phyloP scores from a whole-genome alignment of 23 tunicate genomes.

The Halocynthia roretzi region DNA sequence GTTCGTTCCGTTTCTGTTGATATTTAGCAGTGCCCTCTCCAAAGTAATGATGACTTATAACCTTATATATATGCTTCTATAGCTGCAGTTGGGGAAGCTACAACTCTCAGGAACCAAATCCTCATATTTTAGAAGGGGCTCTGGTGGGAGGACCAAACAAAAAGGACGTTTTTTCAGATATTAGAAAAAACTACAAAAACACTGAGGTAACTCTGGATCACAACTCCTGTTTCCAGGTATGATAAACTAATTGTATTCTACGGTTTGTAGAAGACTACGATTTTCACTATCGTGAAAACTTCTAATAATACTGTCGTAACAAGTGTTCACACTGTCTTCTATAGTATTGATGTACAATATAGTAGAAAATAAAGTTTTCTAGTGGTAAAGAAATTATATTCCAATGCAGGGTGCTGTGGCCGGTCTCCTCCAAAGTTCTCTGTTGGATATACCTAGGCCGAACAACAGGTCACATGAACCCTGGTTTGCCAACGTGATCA shows the following conservation, averaged over 20 bases:
- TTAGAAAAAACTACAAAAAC: conserved; percentile 40
- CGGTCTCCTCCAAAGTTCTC: conserved; percentile 18
- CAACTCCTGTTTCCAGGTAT: conserved; percentile 90
- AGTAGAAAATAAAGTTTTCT: too few relatives aligned
- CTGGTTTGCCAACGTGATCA: conserved; percentile 1
- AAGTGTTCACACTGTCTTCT: too few relatives aligned
- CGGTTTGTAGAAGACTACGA: not conserved
- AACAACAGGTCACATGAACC: conserved; percentile 19
- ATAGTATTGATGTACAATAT: too few relatives aligned
- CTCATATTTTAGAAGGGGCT: conserved; percentile 61
- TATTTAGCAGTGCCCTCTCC: not conserved
- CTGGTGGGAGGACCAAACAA: conserved; percentile 84
- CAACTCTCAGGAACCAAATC: conserved; percentile 34
- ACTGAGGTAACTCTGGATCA: conserved; percentile 83
- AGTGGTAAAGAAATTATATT: too few relatives aligned
- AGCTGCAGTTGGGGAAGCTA: conserved; percentile 28
- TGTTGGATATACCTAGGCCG: not conserved
- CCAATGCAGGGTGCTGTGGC: conserved; percentile 8
- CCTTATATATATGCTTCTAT: not conserved
- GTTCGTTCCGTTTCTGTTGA: not conserved
- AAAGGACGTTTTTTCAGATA: conserved; percentile 44
- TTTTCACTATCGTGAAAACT: not conserved
- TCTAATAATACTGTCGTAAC: too few relatives aligned
- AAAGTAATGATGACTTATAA: not conserved
- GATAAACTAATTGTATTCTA: not conserved